phyloP scores from a whole-genome alignment of 2,888 invertebrate species.

The Cryptocheilus praepositus region DNA sequence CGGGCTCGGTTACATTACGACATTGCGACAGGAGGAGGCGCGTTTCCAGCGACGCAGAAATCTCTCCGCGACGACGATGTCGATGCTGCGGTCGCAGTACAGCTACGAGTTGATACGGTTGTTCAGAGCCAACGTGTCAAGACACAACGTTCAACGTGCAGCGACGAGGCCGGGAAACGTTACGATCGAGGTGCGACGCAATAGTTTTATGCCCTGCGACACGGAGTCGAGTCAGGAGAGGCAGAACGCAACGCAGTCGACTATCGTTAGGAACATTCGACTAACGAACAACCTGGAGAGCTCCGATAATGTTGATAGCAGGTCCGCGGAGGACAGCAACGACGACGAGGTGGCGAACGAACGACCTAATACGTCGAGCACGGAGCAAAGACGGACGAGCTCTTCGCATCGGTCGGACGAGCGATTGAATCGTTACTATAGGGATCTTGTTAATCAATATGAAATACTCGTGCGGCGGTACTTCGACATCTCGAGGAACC shows the following conservation, averaged over 20 bases:
- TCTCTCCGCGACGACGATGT: constrained; percentile 26
- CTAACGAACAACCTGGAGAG: constrained; percentile 4
- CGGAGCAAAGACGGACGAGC: not conserved
- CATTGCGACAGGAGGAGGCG: constrained; percentile 17
- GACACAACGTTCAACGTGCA: constrained; percentile 11
- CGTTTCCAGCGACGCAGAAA: constrained; percentile 27
- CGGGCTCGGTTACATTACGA: constrained; percentile 14
- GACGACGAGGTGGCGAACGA: constrained; percentile 38
- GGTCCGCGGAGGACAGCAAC: constrained; percentile 44
- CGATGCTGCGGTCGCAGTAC: constrained; percentile 13
- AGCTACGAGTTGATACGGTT: not conserved
- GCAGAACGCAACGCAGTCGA: constrained; percentile 24
- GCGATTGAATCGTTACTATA: constrained; percentile 74
- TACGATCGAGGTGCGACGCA: constrained; percentile 55
- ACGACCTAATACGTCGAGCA: constrained; percentile 9
- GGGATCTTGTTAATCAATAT: constrained; percentile 74
- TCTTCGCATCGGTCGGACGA: constrained; percentile 26
- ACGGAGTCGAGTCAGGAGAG: constrained; percentile 35
- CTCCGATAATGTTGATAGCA: constrained; percentile 21
- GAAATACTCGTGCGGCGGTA: constrained; percentile 76
- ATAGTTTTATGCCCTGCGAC: constrained; percentile 47
- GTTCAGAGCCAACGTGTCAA: constrained; percentile 1
- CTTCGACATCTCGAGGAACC: constrained; percentile 74
- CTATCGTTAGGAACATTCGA: constrained; percentile 3
- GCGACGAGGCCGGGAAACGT: constrained; percentile 42